Percentiles rank a stretch among this genome's conserved stretches.
Conservation (phyloP, 2,113 vertebrate species). For the Nerophis lumbriciformis region DNA sequence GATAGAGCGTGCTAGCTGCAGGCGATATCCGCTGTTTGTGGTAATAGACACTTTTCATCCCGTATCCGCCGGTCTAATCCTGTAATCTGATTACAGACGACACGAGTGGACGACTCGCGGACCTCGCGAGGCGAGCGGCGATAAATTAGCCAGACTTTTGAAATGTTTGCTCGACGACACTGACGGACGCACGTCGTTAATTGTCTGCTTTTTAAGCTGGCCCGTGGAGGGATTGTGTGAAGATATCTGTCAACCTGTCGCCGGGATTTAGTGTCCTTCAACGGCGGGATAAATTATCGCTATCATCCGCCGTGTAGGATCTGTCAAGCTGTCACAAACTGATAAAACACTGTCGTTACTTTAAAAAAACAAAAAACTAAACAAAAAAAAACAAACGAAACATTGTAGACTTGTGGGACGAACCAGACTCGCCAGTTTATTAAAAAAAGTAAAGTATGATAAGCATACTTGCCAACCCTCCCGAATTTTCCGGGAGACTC, state of each 20-base stretch:
- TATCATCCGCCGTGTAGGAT: constrained; percentile 16
- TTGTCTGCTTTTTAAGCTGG: constrained; percentile 2
- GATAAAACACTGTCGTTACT: constrained; percentile 9
- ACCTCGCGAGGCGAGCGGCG: neutral
- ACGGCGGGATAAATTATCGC: constrained; percentile 19
- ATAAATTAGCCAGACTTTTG: too few relatives aligned
- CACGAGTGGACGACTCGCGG: neutral
- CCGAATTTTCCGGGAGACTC: too few relatives aligned
- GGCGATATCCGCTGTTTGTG: constrained; percentile 38
- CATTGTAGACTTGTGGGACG: too few relatives aligned
- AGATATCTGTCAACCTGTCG: neutral
- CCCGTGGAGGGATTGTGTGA: neutral
- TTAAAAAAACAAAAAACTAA: neutral
- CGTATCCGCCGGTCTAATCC: constrained; percentile 52
- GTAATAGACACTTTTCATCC: constrained; percentile 57
- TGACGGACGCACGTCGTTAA: constrained; percentile 13
- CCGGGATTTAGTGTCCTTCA: neutral
- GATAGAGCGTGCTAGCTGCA: constrained; percentile 40
- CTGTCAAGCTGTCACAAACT: constrained; percentile 19
- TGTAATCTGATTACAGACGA: constrained; percentile 61
- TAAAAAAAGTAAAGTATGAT: too few relatives aligned
- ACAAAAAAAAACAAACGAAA: too few relatives aligned
- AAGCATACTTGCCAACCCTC: too few relatives aligned
- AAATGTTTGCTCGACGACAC: neutral
- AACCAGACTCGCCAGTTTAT: too few relatives aligned